Conservation (phyloP, 92 coral and sea anemone species). For the Actinostola sp. region DNA sequence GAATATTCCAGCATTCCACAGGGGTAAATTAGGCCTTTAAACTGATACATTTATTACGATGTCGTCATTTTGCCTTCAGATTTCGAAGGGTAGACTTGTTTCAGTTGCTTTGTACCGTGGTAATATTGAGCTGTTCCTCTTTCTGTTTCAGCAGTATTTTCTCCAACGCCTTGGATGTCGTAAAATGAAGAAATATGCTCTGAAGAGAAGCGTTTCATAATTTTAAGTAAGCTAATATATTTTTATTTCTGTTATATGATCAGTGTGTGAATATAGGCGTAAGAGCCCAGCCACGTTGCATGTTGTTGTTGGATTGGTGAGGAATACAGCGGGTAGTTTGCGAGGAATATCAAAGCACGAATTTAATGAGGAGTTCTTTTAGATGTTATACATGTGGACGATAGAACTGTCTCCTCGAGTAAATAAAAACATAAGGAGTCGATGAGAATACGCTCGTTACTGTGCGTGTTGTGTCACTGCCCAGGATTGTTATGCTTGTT, state of each 20-base stretch:
- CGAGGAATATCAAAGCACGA: conserved; percentile 8
- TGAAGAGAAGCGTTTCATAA: conserved; percentile 34
- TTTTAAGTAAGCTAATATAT: conserved; percentile 58
- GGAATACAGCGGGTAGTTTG: conserved; percentile 43
- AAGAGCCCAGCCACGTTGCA: conserved; percentile 69
- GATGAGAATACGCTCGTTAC: conserved; percentile 14
- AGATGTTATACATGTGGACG: conserved; percentile 21
- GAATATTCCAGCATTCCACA: conserved; percentile 30
- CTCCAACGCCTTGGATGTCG: conserved; percentile 20
- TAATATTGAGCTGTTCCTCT: conserved; percentile 42
- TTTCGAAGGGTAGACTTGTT: conserved; percentile 66
- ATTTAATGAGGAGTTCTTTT: neutral
- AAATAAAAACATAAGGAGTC: conserved; percentile 33
- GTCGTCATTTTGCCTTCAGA: conserved; percentile 75
- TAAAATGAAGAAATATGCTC: conserved; percentile 38
- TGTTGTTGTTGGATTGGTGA: conserved; percentile 34
- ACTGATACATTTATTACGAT: conserved; percentile 45
- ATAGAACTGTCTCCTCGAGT: conserved; percentile 17
- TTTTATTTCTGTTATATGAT: conserved; percentile 66
- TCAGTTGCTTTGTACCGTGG: conserved; percentile 36
- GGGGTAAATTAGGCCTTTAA: conserved; percentile 61
- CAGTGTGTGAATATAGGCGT: conserved; percentile 43
- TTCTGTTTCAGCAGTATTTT: conserved; percentile 58
- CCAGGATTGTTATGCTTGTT: conserved; percentile 43
- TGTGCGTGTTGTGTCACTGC: conserved; percentile 41